Percentiles rank a stretch among this genome's conserved stretches.
These are phyloP conservation scores for Trachelus troglodyta DNA, from an alignment of 2,888 invertebrate genomes.

Conservation along the genomic window DNA sequence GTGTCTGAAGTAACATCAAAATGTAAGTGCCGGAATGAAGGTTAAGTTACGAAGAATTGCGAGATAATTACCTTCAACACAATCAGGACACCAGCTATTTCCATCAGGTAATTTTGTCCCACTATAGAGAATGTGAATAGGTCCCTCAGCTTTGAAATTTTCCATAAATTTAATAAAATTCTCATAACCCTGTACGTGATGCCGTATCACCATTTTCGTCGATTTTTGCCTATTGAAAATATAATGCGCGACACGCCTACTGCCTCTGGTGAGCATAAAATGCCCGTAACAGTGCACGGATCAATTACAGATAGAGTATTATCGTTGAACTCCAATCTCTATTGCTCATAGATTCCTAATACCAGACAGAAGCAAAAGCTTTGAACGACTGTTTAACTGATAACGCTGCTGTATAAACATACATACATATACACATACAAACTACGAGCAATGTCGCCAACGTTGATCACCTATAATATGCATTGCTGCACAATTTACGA, in stretches of 20 bases:
- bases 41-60: constrained; percentile 10
- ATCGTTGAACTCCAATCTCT: background rate
- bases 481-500: background rate
- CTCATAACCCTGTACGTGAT: constrained; percentile 72
- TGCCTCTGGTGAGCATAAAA: background rate
- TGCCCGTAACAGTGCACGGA: background rate
- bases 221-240: constrained; percentile 11
- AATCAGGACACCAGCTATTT: constrained; percentile 91
- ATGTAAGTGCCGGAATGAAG: background rate
- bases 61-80: constrained; percentile 76
- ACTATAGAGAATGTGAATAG: constrained; percentile 73
- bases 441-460: background rate
- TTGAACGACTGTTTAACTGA: background rate
- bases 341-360: background rate
- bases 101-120: constrained; percentile 76
- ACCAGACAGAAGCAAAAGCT: background rate
- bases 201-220: constrained; percentile 66
- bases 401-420: background rate
- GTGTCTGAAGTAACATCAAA: background rate
- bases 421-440: background rate
- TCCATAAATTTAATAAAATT: constrained; percentile 72
- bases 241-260: background rate
- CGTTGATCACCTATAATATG: background rate
- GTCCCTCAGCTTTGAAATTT: constrained; percentile 66
- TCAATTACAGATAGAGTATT: background rate